Evolutionary conservation across 2,113 vertebrate genomes (phyloP).

Genomic region (Hoplias malabaricus): DNA sequence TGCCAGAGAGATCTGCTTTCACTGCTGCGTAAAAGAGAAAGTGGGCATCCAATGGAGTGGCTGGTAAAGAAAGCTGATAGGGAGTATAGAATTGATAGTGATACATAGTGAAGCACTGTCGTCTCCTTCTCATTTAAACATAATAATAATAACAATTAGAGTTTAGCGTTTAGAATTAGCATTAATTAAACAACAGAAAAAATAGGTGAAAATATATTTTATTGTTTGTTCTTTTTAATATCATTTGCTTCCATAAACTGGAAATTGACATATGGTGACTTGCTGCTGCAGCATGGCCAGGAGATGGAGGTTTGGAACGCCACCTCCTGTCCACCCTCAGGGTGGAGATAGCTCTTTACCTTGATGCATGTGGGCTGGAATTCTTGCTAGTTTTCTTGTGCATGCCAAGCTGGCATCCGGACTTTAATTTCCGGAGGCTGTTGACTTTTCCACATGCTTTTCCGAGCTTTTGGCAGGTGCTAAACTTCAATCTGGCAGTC

Average conservation of each 20-base stretch:
- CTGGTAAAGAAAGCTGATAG: conserved; percentile 35
- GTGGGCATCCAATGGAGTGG: conserved; percentile 3
- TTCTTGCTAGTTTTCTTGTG: conserved; percentile 9
- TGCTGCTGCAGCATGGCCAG: neutral
- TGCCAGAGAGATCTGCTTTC: conserved; percentile 56
- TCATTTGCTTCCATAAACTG: too few relatives aligned
- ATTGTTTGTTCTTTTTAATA: too few relatives aligned
- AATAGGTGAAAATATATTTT: too few relatives aligned
- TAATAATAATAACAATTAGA: neutral
- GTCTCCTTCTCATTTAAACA: neutral
- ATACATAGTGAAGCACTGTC: neutral
- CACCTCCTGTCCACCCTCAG: neutral
- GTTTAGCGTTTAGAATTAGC: too few relatives aligned
- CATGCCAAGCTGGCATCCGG: neutral
- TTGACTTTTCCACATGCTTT: conserved; percentile 51
- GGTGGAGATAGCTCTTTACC: neutral
- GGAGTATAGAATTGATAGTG: neutral
- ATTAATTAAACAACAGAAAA: too few relatives aligned
- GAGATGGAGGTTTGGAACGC: neutral
- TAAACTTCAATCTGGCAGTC: conserved; percentile 39
- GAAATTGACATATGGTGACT: too few relatives aligned
- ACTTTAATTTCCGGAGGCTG: conserved; percentile 32
- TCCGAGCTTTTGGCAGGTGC: conserved; percentile 49
- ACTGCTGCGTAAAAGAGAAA: conserved; percentile 26
- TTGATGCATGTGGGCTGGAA: conserved; percentile 1